Evolutionary conservation across 2,888 invertebrate species (phyloP).

Genomic region (Dynastes maya): DNA sequence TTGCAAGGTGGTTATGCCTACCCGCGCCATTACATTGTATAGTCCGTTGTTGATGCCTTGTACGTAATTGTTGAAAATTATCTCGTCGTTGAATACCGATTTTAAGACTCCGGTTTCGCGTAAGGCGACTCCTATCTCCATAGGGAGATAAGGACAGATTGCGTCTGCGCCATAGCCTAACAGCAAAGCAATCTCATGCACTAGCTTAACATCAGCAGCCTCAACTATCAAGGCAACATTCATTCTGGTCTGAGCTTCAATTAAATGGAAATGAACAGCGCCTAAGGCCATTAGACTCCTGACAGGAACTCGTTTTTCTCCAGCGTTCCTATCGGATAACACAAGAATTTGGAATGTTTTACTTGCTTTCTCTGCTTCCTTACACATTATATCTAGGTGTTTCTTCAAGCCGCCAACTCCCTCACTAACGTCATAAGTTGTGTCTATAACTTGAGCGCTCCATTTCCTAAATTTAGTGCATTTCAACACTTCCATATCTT

Average conservation of each 20-base stretch:
- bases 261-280: slow-evolving; percentile 96
- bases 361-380: slow-evolving; percentile 84
- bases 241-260: slow-evolving; percentile 95
- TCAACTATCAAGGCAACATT: slow-evolving; percentile 96
- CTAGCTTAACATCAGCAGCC: slow-evolving; percentile 96
- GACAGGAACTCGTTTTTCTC: slow-evolving; percentile 79
- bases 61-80: slow-evolving; percentile 90
- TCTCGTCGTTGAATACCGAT: slow-evolving; percentile 81
- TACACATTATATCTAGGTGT: slow-evolving; percentile 85
- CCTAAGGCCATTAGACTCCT: slow-evolving; percentile 91
- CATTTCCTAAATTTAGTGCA: slow-evolving; percentile 88
- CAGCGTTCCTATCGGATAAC: slow-evolving; percentile 84
- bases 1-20: slow-evolving; percentile 99
- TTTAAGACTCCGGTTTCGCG: slow-evolving; percentile 90
- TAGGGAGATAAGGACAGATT: slow-evolving; percentile 96
- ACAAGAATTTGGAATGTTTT: slow-evolving; percentile 84
- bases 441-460: slow-evolving; percentile 87
- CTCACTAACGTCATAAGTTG: slow-evolving; percentile 85
- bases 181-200: slow-evolving; percentile 96
- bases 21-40: slow-evolving; percentile 96
- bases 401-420: slow-evolving; percentile 84
- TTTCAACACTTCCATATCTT: slow-evolving; percentile 91
- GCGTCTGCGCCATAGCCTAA: slow-evolving; percentile 98
- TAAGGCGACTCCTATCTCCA: slow-evolving; percentile 91
- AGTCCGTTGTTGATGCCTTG: slow-evolving; percentile 76